Conservation (phyloP, 1,140 invertebrate species). For the Caenorhabditis elegans region DNA sequence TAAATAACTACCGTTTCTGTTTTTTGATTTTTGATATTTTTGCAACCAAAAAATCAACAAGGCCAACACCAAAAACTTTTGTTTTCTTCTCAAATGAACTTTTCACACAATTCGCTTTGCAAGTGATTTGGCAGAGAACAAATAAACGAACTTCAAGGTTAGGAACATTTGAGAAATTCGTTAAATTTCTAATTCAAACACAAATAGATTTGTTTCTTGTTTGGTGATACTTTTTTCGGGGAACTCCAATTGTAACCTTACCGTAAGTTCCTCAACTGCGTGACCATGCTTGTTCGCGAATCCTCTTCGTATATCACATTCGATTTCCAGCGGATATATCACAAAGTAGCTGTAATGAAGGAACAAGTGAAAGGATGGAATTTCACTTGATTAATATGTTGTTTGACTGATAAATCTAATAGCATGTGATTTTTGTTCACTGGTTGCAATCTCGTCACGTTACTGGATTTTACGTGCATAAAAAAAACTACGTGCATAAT, state of each 20-base stretch:
- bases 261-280: constrained; percentile 28
- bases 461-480: too few species aligned
- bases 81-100: neutral
- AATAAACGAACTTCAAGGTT: too few species aligned
- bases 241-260: neutral
- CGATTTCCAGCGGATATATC: constrained; percentile 38
- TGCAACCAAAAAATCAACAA: neutral
- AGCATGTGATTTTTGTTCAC: too few species aligned
- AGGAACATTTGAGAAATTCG: too few species aligned
- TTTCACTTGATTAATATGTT: neutral
- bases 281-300: constrained; percentile 38
- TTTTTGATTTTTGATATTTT: constrained; percentile 1
- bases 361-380: neutral
- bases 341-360: constrained; percentile 33
- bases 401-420: neutral
- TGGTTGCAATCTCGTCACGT: too few species aligned
- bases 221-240: too few species aligned
- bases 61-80: neutral
- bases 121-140: too few species aligned
- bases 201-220: too few species aligned
- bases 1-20: neutral
- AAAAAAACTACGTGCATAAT: too few species aligned
- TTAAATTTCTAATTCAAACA: too few species aligned
- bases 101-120: constrained; percentile 10
- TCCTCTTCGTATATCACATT: constrained; percentile 42